These are phyloP conservation scores for Caenorhabditis remanei DNA, from an alignment of 1,140 invertebrate genomes.

Conservation along the genomic window DNA sequence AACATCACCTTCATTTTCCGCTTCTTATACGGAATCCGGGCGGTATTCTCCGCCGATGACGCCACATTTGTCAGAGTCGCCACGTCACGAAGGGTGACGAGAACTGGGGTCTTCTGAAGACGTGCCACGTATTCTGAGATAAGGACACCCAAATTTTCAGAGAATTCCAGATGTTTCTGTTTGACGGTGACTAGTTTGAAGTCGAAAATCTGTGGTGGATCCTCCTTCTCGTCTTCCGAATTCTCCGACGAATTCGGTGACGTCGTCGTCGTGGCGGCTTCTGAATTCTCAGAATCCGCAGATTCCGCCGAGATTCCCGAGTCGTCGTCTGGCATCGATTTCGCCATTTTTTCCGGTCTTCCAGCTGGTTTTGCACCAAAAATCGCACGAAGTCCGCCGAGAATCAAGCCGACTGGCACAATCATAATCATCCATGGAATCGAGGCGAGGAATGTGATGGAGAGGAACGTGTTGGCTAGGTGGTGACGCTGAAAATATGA, in stretches of 20 bases:
- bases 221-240: not conserved
- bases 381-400: not conserved
- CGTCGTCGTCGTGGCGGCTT: not conserved
- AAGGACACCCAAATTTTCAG: not conserved
- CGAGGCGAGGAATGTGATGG: not conserved
- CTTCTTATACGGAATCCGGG: not conserved
- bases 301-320: not conserved
- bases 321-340: not conserved
- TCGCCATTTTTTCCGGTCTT: not conserved
- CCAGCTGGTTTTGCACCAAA: not conserved
- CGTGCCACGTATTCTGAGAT: not conserved
- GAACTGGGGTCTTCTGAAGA: not conserved
- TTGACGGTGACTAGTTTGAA: not conserved
- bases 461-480: not conserved
- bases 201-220: not conserved
- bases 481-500: not conserved
- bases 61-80: not conserved
- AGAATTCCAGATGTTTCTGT: not conserved
- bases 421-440: not conserved
- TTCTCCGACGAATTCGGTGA: too few species aligned
- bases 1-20: not conserved
- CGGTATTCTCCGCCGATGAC: not conserved
- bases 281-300: not conserved
- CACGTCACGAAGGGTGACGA: slow-evolving; percentile 7
- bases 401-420: not conserved